These are phyloP conservation scores for Selene dorsalis DNA, from an alignment of 2,797 vertebrate species.

Conservation along the genomic window DNA sequence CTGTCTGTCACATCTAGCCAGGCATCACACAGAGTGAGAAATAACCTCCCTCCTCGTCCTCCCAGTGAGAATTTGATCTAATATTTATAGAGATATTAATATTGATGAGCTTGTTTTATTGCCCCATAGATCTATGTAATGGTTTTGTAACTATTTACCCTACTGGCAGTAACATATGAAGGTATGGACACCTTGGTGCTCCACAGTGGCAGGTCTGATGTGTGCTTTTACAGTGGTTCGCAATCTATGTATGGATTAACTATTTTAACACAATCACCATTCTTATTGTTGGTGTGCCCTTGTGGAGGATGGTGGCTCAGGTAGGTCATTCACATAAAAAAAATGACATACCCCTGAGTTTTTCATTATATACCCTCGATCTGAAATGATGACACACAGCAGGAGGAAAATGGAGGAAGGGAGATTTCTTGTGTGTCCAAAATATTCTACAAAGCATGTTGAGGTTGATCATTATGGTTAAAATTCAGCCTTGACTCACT, in stretches of 20 bases:
- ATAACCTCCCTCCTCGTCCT: conserved; percentile 21
- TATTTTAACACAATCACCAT: conserved; percentile 24
- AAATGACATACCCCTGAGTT: neutral
- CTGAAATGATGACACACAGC: conserved; percentile 2
- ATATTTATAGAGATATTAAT: conserved; percentile 76
- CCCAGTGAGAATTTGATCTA: conserved; percentile 52
- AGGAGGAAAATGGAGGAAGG: neutral
- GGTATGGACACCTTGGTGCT: conserved; percentile 29
- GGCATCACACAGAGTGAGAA: conserved; percentile 43
- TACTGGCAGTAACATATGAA: conserved; percentile 30
- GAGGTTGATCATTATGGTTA: neutral
- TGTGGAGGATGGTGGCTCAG: neutral
- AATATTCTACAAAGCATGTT: conserved; percentile 3
- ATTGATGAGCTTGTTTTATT: conserved; percentile 72
- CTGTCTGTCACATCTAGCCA: conserved; percentile 48
- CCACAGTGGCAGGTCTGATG: conserved; percentile 9
- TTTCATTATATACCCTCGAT: neutral
- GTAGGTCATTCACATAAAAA: neutral
- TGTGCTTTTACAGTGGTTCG: conserved; percentile 35
- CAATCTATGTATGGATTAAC: conserved; percentile 48
- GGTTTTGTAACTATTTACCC: conserved; percentile 62
- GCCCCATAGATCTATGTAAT: conserved; percentile 54
- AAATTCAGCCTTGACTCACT: conserved; percentile 19
- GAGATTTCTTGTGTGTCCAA: conserved; percentile 1
- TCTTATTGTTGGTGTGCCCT: conserved; percentile 18